Evolutionary conservation across 2,888 invertebrate genomes (phyloP).

Genomic region (Drosophila diplacantha): DNA sequence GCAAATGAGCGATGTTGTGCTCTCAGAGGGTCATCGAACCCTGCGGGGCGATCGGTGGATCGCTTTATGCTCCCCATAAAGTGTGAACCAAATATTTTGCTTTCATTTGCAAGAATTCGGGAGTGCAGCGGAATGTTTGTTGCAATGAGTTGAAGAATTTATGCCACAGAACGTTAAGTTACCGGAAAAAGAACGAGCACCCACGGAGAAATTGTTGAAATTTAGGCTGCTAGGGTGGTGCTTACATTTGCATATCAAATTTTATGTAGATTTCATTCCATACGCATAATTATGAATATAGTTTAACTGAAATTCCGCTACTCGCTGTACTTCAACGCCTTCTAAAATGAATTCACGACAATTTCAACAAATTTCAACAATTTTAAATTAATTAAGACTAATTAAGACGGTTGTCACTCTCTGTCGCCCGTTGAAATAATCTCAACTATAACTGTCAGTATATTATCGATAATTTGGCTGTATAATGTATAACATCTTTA

Average conservation of each 20-base stretch:
- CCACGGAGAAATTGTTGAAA: neutral
- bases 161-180: slow-evolving; percentile 1
- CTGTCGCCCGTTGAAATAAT: slow-evolving; percentile 6
- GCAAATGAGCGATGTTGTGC: slow-evolving; percentile 30
- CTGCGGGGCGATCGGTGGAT: slow-evolving; percentile 12
- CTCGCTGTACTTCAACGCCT: no score
- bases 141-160: slow-evolving; percentile 15
- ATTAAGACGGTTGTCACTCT: slow-evolving; percentile 7
- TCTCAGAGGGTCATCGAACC: slow-evolving; percentile 58
- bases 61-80: slow-evolving; percentile 13
- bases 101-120: slow-evolving; percentile 17
- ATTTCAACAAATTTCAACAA: neutral
- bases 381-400: neutral
- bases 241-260: neutral
- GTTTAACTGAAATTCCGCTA: neutral
- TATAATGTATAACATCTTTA: slow-evolving; percentile 18
- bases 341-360: neutral
- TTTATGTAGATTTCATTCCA: neutral
- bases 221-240: no score
- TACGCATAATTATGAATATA: neutral
- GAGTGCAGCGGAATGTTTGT: neutral
- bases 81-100: slow-evolving; percentile 14
- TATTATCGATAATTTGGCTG: slow-evolving; percentile 14
- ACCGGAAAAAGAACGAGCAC: slow-evolving; percentile 4
- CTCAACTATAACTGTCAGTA: slow-evolving; percentile 29